These are phyloP conservation scores for Caranx ignobilis DNA, from an alignment of 2,113 vertebrate species.

Conservation along the genomic window DNA sequence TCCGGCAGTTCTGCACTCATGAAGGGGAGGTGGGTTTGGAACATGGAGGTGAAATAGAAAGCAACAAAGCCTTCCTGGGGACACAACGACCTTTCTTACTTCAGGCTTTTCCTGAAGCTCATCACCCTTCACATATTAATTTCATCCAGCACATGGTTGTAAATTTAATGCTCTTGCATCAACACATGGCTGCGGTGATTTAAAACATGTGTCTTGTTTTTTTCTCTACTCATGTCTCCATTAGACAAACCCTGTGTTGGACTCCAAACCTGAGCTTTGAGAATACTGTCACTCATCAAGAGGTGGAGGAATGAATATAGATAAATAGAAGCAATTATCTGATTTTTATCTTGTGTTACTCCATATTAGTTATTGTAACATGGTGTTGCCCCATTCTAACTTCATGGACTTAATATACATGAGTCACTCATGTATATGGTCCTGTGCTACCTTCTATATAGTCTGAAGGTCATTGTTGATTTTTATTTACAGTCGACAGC, in stretches of 20 bases:
- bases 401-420: neutral
- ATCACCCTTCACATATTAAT: neutral
- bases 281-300: too few species aligned
- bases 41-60: conserved; percentile 6
- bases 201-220: neutral
- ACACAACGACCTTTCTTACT: neutral
- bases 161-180: neutral
- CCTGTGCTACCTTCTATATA: neutral
- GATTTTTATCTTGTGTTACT: neutral
- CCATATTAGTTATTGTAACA: neutral
- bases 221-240: neutral
- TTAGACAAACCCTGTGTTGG: neutral
- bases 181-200: conserved; percentile 1
- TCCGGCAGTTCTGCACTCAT: neutral
- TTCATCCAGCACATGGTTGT: conserved; percentile 11
- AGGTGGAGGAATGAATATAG: neutral
- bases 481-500: too few species aligned
- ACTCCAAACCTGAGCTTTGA: neutral
- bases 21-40: neutral
- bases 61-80: conserved; percentile 1
- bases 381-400: conserved; percentile 4
- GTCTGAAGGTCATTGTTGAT: neutral
- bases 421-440: neutral
- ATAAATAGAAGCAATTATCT: neutral
- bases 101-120: conserved; percentile 13